These are phyloP conservation scores for Zonitis immaculata DNA, from an alignment of 2,888 invertebrate genomes.

Conservation along the genomic window DNA sequence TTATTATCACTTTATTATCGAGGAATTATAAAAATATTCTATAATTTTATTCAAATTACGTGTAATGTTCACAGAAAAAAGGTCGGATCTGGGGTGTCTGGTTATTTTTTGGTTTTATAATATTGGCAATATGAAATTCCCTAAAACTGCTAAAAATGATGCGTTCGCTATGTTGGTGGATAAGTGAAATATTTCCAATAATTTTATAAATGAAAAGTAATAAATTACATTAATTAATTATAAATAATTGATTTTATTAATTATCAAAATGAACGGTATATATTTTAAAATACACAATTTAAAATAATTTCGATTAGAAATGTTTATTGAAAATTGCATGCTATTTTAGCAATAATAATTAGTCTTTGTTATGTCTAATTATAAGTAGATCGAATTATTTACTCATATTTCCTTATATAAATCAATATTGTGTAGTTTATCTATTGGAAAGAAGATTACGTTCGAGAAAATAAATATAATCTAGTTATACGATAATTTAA, in stretches of 20 bases:
- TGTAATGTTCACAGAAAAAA: no score
- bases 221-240: constrained; percentile 1
- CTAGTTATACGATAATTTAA: not conserved
- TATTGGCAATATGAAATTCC: constrained; percentile 6
- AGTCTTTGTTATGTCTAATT: constrained; percentile 12
- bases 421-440: not conserved
- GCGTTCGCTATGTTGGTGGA: constrained; percentile 11
- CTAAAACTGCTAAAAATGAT: constrained; percentile 14
- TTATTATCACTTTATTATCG: no score
- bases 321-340: constrained; percentile 3
- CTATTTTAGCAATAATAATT: constrained; percentile 8
- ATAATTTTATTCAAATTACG: no score
- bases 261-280: constrained; percentile 17
- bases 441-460: not conserved
- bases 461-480: not conserved
- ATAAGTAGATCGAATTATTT: not conserved
- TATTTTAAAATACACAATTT: constrained; percentile 1
- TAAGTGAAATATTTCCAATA: constrained; percentile 15
- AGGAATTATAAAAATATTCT: no score
- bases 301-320: not conserved
- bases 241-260: constrained; percentile 3
- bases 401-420: not conserved
- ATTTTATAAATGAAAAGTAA: constrained; percentile 20
- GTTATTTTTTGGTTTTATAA: not conserved
- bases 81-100: not conserved